Conservation (phyloP, 2,888 invertebrate species). For the Platycnemis pennipes region DNA sequence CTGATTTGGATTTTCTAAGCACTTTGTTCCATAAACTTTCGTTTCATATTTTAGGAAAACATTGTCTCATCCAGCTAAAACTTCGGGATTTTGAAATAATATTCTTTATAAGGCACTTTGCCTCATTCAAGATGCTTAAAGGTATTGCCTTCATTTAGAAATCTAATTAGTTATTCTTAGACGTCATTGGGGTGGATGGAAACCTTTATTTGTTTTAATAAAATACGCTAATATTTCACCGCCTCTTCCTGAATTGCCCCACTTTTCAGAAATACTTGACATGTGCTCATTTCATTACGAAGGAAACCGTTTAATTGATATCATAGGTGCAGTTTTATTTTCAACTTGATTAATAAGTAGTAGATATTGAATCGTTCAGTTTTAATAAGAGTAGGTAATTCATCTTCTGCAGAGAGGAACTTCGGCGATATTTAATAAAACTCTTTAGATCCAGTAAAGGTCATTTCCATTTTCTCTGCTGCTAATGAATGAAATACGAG, state of each 20-base stretch:
- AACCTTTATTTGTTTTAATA: neutral
- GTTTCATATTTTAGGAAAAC: too few species aligned
- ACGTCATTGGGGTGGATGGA: too few species aligned
- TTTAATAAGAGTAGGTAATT: neutral
- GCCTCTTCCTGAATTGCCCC: neutral
- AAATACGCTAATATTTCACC: neutral
- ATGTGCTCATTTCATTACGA: neutral
- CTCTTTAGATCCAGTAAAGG: slow-evolving; percentile 12
- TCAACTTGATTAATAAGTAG: slow-evolving; percentile 26
- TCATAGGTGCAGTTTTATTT: neutral
- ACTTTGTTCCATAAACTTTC: too few species aligned
- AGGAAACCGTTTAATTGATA: neutral
- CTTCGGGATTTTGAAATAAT: too few species aligned
- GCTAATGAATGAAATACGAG: slow-evolving; percentile 30
- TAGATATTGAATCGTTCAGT: slow-evolving; percentile 11
- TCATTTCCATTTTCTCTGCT: slow-evolving; percentile 20
- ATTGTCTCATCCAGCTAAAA: too few species aligned
- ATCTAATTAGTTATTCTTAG: too few species aligned
- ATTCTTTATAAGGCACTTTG: too few species aligned
- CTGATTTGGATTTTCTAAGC: too few species aligned
- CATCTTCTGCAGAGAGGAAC: slow-evolving; percentile 23
- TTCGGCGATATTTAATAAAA: slow-evolving; percentile 24
- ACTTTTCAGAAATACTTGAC: neutral
- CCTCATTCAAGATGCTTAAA: too few species aligned
- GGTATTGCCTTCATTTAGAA: too few species aligned